Conservation (phyloP, 2,888 invertebrate genomes). For the Ceratothoa steindachneri region DNA sequence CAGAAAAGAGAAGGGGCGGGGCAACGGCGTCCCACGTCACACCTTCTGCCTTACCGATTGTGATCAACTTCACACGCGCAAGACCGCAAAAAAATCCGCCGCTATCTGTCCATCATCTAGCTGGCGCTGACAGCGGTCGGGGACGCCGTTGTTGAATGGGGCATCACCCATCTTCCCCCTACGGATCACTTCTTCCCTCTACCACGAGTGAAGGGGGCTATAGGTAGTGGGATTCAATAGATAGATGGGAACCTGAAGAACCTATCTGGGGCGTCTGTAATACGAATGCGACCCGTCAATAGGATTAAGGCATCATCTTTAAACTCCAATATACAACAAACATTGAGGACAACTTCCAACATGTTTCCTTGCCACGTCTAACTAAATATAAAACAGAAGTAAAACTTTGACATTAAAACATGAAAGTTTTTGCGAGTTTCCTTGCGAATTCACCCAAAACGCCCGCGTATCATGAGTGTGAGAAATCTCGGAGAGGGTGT, state of each 20-base stretch:
- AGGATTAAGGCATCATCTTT: too few relatives aligned
- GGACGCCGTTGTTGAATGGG: neutral
- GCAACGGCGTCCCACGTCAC: conserved; percentile 46
- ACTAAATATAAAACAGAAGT: too few relatives aligned
- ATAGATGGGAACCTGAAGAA: neutral
- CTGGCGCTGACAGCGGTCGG: conserved; percentile 7
- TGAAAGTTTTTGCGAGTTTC: neutral
- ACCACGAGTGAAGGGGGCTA: too few relatives aligned
- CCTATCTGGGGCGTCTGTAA: neutral
- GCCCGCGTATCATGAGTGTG: neutral
- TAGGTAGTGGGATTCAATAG: neutral
- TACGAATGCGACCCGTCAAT: too few relatives aligned
- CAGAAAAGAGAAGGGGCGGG: conserved; percentile 28
- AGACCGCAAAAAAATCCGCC: conserved; percentile 30
- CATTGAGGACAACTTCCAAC: too few relatives aligned
- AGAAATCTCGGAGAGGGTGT: conserved; percentile 7
- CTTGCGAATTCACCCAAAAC: neutral
- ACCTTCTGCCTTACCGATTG: conserved; percentile 40
- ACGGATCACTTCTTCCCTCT: neutral
- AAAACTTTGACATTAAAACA: too few relatives aligned
- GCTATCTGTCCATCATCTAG: conserved; percentile 15
- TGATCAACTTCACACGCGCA: conserved; percentile 45
- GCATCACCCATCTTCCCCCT: neutral
- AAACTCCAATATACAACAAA: too few relatives aligned
- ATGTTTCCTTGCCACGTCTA: too few relatives aligned